phyloP scores from a whole-genome alignment of 1,140 invertebrate genomes.

The Ephestia elutella region DNA sequence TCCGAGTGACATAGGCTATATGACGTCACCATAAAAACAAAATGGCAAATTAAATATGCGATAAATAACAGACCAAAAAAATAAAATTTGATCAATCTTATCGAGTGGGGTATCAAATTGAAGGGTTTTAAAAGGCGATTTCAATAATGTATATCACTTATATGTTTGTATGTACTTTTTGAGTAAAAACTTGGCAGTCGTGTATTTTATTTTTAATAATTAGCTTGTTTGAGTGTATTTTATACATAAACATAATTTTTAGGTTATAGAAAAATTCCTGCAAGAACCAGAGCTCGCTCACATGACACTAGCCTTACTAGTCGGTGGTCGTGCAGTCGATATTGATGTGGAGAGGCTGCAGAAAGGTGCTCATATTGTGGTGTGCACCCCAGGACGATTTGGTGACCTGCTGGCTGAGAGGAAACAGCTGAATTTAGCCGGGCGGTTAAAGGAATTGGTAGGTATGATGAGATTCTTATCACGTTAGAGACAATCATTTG shows the following conservation, averaged over 20 bases:
- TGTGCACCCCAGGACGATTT: slow-evolving; percentile 94
- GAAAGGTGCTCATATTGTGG: slow-evolving; percentile 87
- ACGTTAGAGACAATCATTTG: not conserved
- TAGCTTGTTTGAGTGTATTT: too few relatives aligned
- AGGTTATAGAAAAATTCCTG: slow-evolving; percentile 59
- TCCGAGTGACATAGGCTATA: too few relatives aligned
- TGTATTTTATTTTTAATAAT: too few relatives aligned
- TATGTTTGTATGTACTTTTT: too few relatives aligned
- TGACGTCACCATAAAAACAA: too few relatives aligned
- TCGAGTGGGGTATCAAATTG: too few relatives aligned
- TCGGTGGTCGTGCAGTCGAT: slow-evolving; percentile 87
- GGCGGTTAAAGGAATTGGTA: slow-evolving; percentile 50
- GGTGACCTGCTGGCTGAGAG: slow-evolving; percentile 85
- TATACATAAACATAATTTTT: slow-evolving; percentile 12
- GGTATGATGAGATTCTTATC: slow-evolving; percentile 6
- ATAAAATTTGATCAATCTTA: too few relatives aligned
- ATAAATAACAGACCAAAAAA: too few relatives aligned
- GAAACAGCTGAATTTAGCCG: slow-evolving; percentile 53
- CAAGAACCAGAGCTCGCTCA: slow-evolving; percentile 51
- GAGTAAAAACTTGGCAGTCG: too few relatives aligned
- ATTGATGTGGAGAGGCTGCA: slow-evolving; percentile 81
- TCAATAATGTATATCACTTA: too few relatives aligned
- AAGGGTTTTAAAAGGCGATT: too few relatives aligned
- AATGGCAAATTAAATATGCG: too few relatives aligned
- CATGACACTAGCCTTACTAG: slow-evolving; percentile 76